Conservation (phyloP, 2,888 invertebrate species). For the Melangyna quadrimaculata region DNA sequence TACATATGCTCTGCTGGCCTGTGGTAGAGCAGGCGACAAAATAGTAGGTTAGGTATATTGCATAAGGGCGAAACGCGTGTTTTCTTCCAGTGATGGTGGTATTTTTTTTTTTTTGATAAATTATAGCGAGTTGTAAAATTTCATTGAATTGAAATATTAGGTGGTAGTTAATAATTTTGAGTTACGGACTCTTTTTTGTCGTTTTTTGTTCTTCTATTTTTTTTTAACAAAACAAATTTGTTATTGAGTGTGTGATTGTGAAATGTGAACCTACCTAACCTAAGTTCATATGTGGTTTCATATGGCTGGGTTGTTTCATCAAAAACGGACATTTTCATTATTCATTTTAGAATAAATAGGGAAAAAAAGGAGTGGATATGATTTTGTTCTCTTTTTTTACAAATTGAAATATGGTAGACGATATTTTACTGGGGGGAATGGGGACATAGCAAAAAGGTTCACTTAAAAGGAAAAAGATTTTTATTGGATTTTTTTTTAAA, state of each 20-base stretch:
- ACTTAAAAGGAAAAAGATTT: background rate
- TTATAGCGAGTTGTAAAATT: constrained; percentile 60
- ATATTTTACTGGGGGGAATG: background rate
- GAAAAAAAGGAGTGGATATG: background rate
- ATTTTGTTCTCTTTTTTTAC: constrained; percentile 4
- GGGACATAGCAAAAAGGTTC: constrained; percentile 8
- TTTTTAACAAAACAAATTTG: background rate
- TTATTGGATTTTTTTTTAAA: background rate
- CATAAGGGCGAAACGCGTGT: constrained; percentile 15
- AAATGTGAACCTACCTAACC: no score
- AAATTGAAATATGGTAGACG: constrained; percentile 30
- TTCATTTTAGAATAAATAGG: constrained; percentile 21
- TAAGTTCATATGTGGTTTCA: background rate
- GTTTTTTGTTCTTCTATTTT: background rate
- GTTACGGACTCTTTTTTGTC: background rate
- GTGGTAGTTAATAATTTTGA: constrained; percentile 55
- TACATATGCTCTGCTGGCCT: background rate
- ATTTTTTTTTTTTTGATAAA: constrained; percentile 47
- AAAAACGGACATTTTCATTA: constrained; percentile 54
- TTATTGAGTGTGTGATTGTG: background rate
- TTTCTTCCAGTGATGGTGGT: background rate
- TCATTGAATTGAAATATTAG: constrained; percentile 60
- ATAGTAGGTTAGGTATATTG: background rate
- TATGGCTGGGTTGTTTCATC: constrained; percentile 33
- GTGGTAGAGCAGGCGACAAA: background rate